Conservation (phyloP, 2,888 invertebrate genomes). For the Cepaea hortensis region DNA sequence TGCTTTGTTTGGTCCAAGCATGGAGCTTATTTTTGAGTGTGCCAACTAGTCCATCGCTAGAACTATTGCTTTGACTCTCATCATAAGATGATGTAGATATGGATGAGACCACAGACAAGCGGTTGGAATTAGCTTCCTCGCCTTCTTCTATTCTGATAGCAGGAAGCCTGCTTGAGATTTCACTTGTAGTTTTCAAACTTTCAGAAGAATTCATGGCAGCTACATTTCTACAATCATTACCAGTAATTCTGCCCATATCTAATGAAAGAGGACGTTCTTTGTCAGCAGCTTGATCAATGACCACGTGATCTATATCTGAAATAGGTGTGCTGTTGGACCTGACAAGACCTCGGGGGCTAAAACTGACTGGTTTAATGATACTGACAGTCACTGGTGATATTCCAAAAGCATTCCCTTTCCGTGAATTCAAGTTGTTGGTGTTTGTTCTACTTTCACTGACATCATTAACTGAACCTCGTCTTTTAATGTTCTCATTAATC, state of each 20-base stretch:
- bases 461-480: neutral
- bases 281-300: too few relatives aligned
- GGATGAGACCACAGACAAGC: conserved; percentile 63
- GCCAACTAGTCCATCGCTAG: conserved; percentile 61
- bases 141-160: conserved; percentile 46
- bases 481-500: conserved; percentile 38
- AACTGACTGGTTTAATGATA: conserved; percentile 22
- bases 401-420: conserved; percentile 29
- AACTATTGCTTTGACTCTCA: conserved; percentile 59
- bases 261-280: conserved; percentile 35
- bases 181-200: conserved; percentile 53
- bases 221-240: conserved; percentile 64
- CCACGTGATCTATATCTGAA: neutral
- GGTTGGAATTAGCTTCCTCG: conserved; percentile 52
- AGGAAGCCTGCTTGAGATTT: conserved; percentile 57
- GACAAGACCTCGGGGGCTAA: neutral
- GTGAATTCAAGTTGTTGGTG: neutral
- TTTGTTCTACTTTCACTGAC: neutral
- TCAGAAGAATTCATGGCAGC: conserved; percentile 66
- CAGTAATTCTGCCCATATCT: conserved; percentile 46
- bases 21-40: conserved; percentile 65
- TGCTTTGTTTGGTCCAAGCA: conserved; percentile 49
- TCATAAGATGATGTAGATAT: conserved; percentile 64
- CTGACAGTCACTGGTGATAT: conserved; percentile 7
- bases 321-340: conserved; percentile 36